Evolutionary conservation across 2,888 invertebrate genomes (phyloP).

Genomic region (Tanytarsus gracilentus): DNA sequence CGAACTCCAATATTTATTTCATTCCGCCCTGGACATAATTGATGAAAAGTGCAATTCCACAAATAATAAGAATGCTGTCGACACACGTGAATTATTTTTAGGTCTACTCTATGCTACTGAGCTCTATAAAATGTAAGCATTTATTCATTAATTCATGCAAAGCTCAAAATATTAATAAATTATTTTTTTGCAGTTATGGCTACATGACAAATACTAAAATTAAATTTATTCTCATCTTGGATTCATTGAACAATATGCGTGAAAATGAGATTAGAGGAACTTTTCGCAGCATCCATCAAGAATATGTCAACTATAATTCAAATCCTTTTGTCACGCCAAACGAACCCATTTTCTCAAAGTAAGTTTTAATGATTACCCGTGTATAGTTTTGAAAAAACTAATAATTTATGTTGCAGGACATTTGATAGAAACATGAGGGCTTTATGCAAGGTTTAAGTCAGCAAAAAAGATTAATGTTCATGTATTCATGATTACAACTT

Average conservation of each 20-base stretch:
- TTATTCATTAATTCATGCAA: slow-evolving; percentile 31
- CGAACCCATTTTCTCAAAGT: slow-evolving; percentile 79
- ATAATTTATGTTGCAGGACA: slow-evolving; percentile 44
- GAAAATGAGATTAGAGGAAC: slow-evolving; percentile 91
- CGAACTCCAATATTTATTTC: slow-evolving; percentile 86
- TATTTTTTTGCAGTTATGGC: slow-evolving; percentile 59
- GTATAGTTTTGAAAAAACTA: not conserved
- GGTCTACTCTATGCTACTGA: slow-evolving; percentile 89
- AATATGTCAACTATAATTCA: slow-evolving; percentile 50
- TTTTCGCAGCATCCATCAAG: slow-evolving; percentile 45
- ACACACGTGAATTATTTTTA: slow-evolving; percentile 80
- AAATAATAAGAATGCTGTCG: slow-evolving; percentile 47
- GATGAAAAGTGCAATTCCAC: slow-evolving; percentile 45
- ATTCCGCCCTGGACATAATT: slow-evolving; percentile 54
- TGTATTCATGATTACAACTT: not conserved
- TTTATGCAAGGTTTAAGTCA: slow-evolving; percentile 36
- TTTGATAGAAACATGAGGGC: slow-evolving; percentile 59
- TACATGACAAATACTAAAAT: slow-evolving; percentile 96
- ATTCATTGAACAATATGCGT: slow-evolving; percentile 77
- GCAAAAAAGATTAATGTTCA: too few relatives aligned
- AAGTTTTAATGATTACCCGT: slow-evolving; percentile 39
- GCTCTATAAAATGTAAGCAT: slow-evolving; percentile 91
- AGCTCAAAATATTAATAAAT: slow-evolving; percentile 41
- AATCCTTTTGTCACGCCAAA: slow-evolving; percentile 96
- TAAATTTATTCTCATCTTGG: slow-evolving; percentile 87